Conservation (phyloP, 2,888 invertebrate species). For the Seira musarum region DNA sequence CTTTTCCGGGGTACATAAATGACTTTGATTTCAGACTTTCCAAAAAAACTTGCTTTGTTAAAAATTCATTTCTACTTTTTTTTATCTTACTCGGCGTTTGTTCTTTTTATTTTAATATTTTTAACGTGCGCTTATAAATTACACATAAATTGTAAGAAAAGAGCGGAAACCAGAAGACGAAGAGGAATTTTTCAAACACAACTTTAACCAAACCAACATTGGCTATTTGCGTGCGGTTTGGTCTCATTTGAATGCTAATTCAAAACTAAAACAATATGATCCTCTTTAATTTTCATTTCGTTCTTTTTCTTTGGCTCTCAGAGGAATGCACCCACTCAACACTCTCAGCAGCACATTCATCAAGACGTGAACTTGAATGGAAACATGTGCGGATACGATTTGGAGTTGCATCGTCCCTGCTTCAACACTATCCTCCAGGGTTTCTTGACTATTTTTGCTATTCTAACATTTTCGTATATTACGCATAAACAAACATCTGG, state of each 20-base stretch:
- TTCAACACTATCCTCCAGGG: background rate
- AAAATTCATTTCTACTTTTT: too few relatives aligned
- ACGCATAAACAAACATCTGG: background rate
- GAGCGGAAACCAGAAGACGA: too few relatives aligned
- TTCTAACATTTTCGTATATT: background rate
- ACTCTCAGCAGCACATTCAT: too few relatives aligned
- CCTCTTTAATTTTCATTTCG: background rate
- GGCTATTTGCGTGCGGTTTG: too few relatives aligned
- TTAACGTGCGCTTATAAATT: too few relatives aligned
- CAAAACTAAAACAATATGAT: background rate
- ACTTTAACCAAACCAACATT: too few relatives aligned
- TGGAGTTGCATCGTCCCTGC: background rate
- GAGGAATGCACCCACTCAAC: background rate
- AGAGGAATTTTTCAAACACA: too few relatives aligned
- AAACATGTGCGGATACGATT: background rate
- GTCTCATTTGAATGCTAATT: background rate
- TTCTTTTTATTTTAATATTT: too few relatives aligned
- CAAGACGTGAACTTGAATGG: background rate
- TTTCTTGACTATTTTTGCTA: background rate
- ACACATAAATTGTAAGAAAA: too few relatives aligned
- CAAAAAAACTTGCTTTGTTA: background rate
- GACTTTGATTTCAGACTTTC: conserved; percentile 24
- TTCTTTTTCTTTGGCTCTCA: background rate
- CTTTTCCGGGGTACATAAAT: background rate
- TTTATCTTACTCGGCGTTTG: too few relatives aligned